These are phyloP conservation scores for Pseudorectes ferrugineus DNA, from an alignment of 2,113 vertebrate species.

Conservation along the genomic window DNA sequence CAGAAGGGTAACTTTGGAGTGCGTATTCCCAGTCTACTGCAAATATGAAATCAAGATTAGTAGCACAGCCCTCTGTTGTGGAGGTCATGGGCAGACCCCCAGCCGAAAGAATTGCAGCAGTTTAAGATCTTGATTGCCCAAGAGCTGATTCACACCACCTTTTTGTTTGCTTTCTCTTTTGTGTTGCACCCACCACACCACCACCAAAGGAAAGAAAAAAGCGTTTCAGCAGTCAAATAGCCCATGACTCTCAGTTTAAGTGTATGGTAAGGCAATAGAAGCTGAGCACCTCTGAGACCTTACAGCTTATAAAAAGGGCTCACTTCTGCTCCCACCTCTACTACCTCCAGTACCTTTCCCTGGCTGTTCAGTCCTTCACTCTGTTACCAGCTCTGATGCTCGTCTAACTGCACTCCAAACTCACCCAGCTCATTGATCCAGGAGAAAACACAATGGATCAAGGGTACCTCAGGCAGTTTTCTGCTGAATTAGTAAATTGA, in stretches of 20 bases:
- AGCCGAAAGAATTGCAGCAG: not conserved
- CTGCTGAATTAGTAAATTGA: not conserved
- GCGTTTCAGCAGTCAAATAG: not conserved
- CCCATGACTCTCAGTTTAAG: not conserved
- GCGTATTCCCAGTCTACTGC: not conserved
- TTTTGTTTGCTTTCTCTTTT: not conserved
- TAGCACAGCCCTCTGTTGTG: not conserved
- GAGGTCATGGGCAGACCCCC: not conserved
- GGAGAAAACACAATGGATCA: not conserved
- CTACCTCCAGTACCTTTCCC: not conserved
- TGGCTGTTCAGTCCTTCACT: not conserved
- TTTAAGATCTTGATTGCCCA: not conserved
- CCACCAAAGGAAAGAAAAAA: not conserved
- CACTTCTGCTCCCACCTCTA: not conserved
- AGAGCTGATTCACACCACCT: not conserved
- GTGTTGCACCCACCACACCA: not conserved
- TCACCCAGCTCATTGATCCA: not conserved
- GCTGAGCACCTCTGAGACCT: not conserved
- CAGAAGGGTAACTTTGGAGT: not conserved
- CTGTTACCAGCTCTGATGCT: not conserved
- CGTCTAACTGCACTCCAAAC: not conserved
- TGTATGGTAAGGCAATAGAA: not conserved
- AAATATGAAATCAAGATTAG: not conserved
- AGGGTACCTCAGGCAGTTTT: not conserved
- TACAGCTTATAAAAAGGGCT: not conserved